Percentiles rank a stretch among this genome's conserved stretches.
Evolutionary conservation across 64 coral and sea anemone species (phyloP).

Genomic region (Catalaphyllia jardinei): DNA sequence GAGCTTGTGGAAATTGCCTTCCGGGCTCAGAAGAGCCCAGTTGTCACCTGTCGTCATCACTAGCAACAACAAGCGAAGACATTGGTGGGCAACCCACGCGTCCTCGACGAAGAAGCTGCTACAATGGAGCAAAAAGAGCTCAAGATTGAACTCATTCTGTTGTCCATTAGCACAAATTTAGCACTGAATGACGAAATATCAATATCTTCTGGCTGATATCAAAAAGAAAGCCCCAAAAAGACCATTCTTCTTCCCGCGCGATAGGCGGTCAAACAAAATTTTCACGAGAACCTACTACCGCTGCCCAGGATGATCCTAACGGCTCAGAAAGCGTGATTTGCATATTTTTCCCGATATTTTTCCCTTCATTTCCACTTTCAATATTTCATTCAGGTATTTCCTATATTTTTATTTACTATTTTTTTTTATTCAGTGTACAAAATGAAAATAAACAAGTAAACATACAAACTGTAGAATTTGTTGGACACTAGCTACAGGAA

Average conservation of each 20-base stretch:
- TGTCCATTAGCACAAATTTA: neutral
- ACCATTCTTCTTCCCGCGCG: neutral
- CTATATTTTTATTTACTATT: too few species aligned
- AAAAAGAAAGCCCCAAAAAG: neutral
- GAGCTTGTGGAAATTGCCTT: constrained; percentile 74
- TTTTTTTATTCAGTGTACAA: too few species aligned
- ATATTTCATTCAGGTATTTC: too few species aligned
- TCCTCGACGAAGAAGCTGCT: neutral
- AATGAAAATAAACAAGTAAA: too few species aligned
- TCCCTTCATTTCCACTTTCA: too few species aligned
- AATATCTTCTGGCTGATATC: neutral
- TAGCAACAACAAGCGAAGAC: neutral
- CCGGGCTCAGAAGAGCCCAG: constrained; percentile 79
- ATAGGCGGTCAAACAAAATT: too few species aligned
- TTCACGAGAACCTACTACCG: too few species aligned
- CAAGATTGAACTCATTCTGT: neutral
- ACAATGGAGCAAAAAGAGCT: neutral
- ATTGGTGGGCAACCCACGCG: neutral
- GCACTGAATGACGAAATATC: neutral
- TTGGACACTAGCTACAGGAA: too few species aligned
- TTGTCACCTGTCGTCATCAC: constrained; percentile 8
- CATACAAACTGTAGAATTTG: too few species aligned
- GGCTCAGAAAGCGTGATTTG: too few species aligned
- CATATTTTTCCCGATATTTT: too few species aligned
- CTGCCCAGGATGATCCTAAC: too few species aligned